phyloP scores from a whole-genome alignment of 2,888 invertebrate species.

The Pilophorus perplexus region DNA sequence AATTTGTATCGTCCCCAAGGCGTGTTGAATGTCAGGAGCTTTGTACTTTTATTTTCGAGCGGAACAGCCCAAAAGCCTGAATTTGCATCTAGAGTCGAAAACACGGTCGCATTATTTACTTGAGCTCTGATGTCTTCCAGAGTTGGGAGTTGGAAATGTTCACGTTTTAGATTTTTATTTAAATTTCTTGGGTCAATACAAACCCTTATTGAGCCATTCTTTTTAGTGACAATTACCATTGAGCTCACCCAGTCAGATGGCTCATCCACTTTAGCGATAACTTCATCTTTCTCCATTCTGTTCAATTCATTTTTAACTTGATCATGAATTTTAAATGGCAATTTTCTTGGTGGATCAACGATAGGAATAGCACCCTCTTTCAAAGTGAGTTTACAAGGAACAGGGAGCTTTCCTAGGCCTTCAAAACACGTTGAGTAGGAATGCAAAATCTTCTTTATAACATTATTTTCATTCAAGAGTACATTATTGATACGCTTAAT shows the following conservation, averaged over 20 bases:
- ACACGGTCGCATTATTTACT: slow-evolving; percentile 1
- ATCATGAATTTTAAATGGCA: slow-evolving; percentile 16
- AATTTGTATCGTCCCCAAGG: slow-evolving; percentile 16
- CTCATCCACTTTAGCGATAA: slow-evolving; percentile 10
- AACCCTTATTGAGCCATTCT: slow-evolving; percentile 9
- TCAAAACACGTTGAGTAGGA: not conserved
- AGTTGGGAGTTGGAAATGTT: slow-evolving; percentile 14
- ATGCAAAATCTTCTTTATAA: not conserved
- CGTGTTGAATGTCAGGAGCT: slow-evolving; percentile 13
- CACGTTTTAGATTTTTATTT: slow-evolving; percentile 3
- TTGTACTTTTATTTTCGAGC: not conserved
- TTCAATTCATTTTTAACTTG: slow-evolving; percentile 17
- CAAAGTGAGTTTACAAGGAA: not conserved
- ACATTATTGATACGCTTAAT: not conserved
- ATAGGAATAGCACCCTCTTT: slow-evolving; percentile 9
- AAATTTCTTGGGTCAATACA: slow-evolving; percentile 19
- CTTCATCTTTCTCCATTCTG: slow-evolving; percentile 5
- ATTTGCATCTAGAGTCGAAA: slow-evolving; percentile 14
- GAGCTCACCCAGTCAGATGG: slow-evolving; percentile 31
- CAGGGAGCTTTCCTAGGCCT: slow-evolving; percentile 5
- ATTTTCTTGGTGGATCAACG: slow-evolving; percentile 19
- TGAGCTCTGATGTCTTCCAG: slow-evolving; percentile 10
- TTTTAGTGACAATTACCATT: not conserved
- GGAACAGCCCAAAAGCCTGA: slow-evolving; percentile 18
- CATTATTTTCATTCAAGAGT: not conserved